Conservation (phyloP, 2,797 vertebrate species). For the Mareca strepera region DNA sequence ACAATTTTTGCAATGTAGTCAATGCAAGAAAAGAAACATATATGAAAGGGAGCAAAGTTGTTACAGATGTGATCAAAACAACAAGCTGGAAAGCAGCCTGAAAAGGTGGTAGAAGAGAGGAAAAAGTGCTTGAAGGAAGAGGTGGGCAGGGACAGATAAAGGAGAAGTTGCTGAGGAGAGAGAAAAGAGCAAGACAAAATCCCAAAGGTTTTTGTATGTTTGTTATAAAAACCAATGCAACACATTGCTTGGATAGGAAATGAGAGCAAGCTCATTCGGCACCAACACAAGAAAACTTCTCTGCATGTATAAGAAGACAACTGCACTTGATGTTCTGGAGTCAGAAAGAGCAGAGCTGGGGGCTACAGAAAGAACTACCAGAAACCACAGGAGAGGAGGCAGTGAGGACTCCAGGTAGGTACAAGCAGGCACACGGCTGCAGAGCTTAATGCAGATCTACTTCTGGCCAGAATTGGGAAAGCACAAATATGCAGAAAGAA, state of each 20-base stretch:
- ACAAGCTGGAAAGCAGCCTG: neutral
- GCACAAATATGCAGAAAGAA: neutral
- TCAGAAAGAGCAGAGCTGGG: neutral
- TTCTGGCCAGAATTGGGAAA: neutral
- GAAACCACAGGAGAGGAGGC: neutral
- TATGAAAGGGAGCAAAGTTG: neutral
- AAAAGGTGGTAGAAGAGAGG: neutral
- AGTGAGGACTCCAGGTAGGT: neutral
- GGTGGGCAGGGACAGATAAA: neutral
- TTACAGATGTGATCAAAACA: neutral
- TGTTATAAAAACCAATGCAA: neutral
- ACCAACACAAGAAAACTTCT: neutral
- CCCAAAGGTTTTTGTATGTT: neutral
- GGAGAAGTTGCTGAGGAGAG: neutral
- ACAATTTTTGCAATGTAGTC: neutral
- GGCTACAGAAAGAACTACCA: neutral
- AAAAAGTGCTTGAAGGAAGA: neutral
- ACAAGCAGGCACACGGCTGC: neutral
- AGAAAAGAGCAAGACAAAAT: slow-evolving; percentile 12
- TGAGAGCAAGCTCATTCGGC: neutral
- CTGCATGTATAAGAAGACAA: neutral
- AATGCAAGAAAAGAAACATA: neutral
- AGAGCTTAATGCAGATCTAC: neutral
- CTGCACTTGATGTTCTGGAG: neutral
- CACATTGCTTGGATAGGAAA: slow-evolving; percentile 17